Evolutionary conservation across 2,797 vertebrate genomes (phyloP).

Genomic region (Chaetodon trifasciatus): DNA sequence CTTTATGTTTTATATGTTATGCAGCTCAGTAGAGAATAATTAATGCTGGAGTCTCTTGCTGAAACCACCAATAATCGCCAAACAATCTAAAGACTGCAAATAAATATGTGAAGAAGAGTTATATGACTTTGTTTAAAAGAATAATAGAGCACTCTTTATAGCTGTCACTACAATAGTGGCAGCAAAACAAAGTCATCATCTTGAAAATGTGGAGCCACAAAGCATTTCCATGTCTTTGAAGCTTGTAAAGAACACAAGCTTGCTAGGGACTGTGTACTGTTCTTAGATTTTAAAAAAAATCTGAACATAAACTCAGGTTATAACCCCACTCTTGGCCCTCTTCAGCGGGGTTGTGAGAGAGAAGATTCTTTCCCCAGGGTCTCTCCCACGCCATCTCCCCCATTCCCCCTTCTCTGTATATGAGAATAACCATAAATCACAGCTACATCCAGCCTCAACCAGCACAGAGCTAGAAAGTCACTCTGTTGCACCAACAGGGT

Average conservation of each 20-base stretch:
- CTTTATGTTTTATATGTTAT: not conserved
- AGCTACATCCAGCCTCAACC: slow-evolving; percentile 19
- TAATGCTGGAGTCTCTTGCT: not conserved
- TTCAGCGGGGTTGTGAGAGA: slow-evolving; percentile 70
- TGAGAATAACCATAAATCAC: slow-evolving; percentile 68
- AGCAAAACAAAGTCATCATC: slow-evolving; percentile 28
- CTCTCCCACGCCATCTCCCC: slow-evolving; percentile 71
- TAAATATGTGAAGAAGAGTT: slow-evolving; percentile 18
- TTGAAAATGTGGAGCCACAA: slow-evolving; percentile 11
- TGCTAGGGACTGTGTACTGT: not conserved
- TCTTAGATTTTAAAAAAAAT: slow-evolving; percentile 22
- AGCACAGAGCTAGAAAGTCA: not conserved
- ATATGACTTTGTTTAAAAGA: slow-evolving; percentile 28
- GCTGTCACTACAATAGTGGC: slow-evolving; percentile 12
- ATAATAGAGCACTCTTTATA: slow-evolving; percentile 6
- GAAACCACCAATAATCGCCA: not conserved
- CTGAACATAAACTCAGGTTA: slow-evolving; percentile 56
- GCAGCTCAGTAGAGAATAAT: not conserved
- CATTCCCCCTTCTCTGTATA: slow-evolving; percentile 41
- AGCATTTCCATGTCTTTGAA: slow-evolving; percentile 13
- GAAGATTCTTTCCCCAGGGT: slow-evolving; percentile 58
- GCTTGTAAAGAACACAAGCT: slow-evolving; percentile 11
- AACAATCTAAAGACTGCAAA: slow-evolving; percentile 11
- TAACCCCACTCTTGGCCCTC: slow-evolving; percentile 61
- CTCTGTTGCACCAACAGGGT: not conserved